Evolutionary conservation across 2,888 invertebrate genomes (phyloP).

Genomic region (Alcis repandata): DNA sequence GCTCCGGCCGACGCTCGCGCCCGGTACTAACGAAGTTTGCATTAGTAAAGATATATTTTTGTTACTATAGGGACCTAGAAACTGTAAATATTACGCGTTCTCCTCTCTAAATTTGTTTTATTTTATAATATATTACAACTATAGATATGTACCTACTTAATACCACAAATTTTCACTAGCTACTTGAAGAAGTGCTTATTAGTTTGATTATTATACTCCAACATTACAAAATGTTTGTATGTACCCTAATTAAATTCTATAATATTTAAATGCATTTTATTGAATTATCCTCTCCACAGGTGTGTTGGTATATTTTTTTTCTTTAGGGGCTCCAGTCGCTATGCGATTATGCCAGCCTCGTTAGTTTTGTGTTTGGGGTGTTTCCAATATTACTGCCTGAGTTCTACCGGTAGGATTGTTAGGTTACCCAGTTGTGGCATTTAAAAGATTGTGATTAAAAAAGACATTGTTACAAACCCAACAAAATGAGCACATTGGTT

Average conservation of each 20-base stretch:
- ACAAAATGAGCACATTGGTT: no score
- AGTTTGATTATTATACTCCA: constrained; percentile 85
- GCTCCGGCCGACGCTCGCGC: constrained; percentile 26
- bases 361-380: no score
- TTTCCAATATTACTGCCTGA: no score
- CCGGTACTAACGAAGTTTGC: constrained; percentile 40
- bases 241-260: constrained; percentile 86
- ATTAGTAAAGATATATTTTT: constrained; percentile 51
- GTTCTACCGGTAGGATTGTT: no score
- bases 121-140: constrained; percentile 61
- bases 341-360: no score
- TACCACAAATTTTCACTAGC: constrained; percentile 78
- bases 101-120: constrained; percentile 75
- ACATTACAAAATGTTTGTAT: constrained; percentile 86
- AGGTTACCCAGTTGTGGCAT: no score
- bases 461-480: no score
- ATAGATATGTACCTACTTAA: constrained; percentile 63
- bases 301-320: no score
- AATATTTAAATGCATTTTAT: constrained; percentile 76
- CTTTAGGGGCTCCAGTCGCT: no score
- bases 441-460: no score
- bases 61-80: constrained; percentile 49
- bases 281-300: constrained; percentile 42
- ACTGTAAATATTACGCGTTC: constrained; percentile 52
- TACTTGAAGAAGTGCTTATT: constrained; percentile 82